Evolutionary conservation across 2,888 invertebrate genomes (phyloP).

Genomic region (Netelia fuscicornis): DNA sequence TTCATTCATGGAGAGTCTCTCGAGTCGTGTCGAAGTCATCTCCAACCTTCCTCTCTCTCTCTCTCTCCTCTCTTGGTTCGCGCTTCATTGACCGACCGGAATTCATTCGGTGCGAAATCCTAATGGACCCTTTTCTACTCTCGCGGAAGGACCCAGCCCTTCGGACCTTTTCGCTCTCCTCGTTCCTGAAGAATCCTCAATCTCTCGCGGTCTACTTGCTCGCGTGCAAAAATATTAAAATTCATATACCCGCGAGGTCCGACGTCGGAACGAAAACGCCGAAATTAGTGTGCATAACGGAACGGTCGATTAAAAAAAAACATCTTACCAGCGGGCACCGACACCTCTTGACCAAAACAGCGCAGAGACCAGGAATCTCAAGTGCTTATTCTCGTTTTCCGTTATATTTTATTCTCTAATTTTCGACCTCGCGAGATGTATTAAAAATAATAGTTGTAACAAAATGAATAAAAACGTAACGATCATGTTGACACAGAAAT

Average conservation of each 20-base stretch:
- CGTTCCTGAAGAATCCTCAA: neutral
- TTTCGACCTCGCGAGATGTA: neutral
- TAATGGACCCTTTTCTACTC: neutral
- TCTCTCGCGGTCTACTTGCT: neutral
- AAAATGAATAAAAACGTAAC: neutral
- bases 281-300: constrained; percentile 23
- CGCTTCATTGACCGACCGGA: constrained; percentile 53
- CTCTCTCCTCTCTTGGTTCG: constrained; percentile 7
- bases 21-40: neutral
- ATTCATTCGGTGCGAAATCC: constrained; percentile 23
- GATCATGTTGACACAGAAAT: neutral
- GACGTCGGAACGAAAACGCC: neutral
- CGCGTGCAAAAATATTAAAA: constrained; percentile 1
- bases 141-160: neutral
- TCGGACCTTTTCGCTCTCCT: neutral
- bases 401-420: neutral
- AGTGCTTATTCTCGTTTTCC: constrained; percentile 5
- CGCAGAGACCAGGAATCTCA: neutral
- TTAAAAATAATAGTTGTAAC: too few relatives aligned
- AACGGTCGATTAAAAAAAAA: constrained; percentile 2
- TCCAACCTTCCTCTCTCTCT: neutral
- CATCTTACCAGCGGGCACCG: neutral
- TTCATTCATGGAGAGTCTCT: neutral
- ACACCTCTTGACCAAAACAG: neutral
- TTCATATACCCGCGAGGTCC: neutral